Evolutionary conservation across 2,113 vertebrate genomes (phyloP).

Genomic region (Crotophaga sulcirostris): DNA sequence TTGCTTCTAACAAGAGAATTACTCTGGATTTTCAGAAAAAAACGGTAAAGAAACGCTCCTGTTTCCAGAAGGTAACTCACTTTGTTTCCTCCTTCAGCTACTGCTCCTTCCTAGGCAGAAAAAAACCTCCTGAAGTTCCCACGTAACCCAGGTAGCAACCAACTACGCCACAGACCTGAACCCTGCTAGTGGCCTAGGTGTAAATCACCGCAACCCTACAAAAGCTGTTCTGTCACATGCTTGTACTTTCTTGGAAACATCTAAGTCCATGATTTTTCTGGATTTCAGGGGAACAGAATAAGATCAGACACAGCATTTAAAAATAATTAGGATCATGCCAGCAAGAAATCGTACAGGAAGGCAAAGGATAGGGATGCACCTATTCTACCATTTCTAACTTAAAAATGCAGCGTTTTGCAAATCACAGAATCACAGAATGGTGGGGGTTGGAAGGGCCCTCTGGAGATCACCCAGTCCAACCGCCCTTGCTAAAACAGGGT

Average conservation of each 20-base stretch:
- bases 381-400: not conserved
- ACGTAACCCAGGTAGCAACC: not conserved
- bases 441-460: too few species aligned
- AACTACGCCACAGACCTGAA: not conserved
- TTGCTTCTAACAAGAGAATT: not conserved
- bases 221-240: rapidly evolving
- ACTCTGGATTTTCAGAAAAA: not conserved
- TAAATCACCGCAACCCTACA: not conserved
- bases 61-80: not conserved
- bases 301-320: not conserved
- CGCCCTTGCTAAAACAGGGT: too few species aligned
- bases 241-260: not conserved
- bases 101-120: not conserved
- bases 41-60: not conserved
- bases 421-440: too few species aligned
- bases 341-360: not conserved
- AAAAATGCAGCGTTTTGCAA: not conserved
- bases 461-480: too few species aligned
- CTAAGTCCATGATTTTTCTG: not conserved
- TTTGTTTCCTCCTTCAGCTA: not conserved
- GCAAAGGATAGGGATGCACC: not conserved
- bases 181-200: not conserved
- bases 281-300: not conserved
- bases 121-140: not conserved
- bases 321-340: not conserved